These are phyloP conservation scores for Phorcus lineatus DNA, from an alignment of 2,888 invertebrate genomes.

Conservation along the genomic window DNA sequence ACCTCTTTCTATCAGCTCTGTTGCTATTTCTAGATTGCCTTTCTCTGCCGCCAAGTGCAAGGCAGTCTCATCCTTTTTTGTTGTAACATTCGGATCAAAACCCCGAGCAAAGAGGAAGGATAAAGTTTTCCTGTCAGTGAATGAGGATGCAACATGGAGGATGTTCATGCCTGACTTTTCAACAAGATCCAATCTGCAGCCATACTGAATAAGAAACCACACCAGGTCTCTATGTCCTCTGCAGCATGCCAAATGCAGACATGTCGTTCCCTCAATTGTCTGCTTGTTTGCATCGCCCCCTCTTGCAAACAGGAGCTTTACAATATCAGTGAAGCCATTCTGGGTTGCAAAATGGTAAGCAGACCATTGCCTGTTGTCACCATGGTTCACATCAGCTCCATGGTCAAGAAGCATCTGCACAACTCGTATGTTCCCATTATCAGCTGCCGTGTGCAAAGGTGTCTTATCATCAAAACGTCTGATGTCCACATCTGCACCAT, in stretches of 20 bases:
- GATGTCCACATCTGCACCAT: not conserved
- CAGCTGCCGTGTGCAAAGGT: not conserved
- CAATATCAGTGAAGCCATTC: not conserved
- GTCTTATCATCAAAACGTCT: not conserved
- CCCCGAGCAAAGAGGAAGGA: not conserved
- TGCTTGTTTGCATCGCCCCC: not conserved
- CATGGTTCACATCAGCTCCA: not conserved
- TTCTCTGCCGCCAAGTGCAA: not conserved
- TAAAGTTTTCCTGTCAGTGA: not conserved
- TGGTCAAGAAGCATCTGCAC: not conserved
- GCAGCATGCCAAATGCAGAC: not conserved
- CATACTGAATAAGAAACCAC: not conserved
- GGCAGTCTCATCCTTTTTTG: not conserved
- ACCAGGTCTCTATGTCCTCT: not conserved
- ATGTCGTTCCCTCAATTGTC: not conserved
- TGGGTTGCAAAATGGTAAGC: not conserved
- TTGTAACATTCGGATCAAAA: not conserved
- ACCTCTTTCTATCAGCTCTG: not conserved
- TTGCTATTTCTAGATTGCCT: not conserved
- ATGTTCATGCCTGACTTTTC: not conserved
- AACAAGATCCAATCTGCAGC: not conserved
- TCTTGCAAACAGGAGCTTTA: not conserved
- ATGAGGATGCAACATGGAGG: not conserved
- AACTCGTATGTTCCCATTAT: not conserved
- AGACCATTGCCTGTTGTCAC: not conserved